These are phyloP conservation scores for Trichosurus vulpecula DNA, from an alignment of 2,797 vertebrate genomes.

Conservation along the genomic window DNA sequence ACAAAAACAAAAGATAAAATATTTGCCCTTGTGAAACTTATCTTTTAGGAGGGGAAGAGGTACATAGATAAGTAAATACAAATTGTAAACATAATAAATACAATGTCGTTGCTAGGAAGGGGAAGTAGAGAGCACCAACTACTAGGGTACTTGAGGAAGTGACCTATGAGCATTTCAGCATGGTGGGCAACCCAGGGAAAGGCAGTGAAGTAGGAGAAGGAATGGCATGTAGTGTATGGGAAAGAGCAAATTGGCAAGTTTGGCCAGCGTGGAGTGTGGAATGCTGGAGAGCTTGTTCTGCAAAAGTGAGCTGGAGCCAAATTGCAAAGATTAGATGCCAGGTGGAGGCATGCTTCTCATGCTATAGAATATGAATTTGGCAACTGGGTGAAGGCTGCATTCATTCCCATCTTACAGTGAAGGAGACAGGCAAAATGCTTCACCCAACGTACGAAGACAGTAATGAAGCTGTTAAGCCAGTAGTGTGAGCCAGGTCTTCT, in stretches of 20 bases:
- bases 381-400: neutral
- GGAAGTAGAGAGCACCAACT: neutral
- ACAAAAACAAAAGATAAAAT: neutral
- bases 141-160: neutral
- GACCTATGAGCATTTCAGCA: neutral
- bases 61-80: neutral
- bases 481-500: conserved; percentile 25
- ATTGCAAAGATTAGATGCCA: neutral
- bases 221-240: neutral
- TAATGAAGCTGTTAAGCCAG: neutral
- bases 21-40: neutral
- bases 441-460: conserved; percentile 8
- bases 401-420: conserved; percentile 33
- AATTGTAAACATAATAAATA: neutral
- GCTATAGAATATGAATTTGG: neutral
- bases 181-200: neutral
- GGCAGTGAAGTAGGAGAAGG: neutral
- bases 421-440: conserved; percentile 29
- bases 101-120: neutral
- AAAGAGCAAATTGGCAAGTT: neutral
- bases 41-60: neutral
- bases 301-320: neutral
- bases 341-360: neutral
- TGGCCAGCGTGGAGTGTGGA: neutral
- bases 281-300: neutral